These are phyloP conservation scores for Phthorimaea operculella DNA, from an alignment of 1,140 invertebrate species.

Conservation along the genomic window DNA sequence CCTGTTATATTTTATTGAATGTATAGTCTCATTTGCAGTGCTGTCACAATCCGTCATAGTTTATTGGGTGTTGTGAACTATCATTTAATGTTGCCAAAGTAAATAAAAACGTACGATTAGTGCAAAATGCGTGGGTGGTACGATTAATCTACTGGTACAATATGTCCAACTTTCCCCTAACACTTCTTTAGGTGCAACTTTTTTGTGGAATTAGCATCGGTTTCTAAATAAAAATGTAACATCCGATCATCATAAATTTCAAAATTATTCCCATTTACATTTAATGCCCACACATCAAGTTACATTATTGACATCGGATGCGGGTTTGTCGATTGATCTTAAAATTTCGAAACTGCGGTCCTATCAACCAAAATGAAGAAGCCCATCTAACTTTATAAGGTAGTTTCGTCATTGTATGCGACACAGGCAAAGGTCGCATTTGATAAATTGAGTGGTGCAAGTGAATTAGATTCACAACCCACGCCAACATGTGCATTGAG, in stretches of 20 bases:
- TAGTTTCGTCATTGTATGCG: slow-evolving; percentile 1
- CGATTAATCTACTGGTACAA: too few relatives aligned
- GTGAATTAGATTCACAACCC: neutral
- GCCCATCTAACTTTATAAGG: neutral
- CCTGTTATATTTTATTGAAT: too few relatives aligned
- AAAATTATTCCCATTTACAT: neutral
- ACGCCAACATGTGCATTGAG: neutral
- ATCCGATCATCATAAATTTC: slow-evolving; percentile 3
- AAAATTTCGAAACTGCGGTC: neutral
- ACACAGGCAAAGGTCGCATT: neutral
- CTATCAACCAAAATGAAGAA: neutral
- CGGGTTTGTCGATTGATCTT: neutral
- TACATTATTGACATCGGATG: neutral
- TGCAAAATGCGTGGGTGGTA: too few relatives aligned
- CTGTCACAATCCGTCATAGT: too few relatives aligned
- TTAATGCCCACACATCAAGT: slow-evolving; percentile 1
- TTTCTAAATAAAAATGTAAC: neutral
- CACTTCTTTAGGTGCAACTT: neutral
- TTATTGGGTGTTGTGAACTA: too few relatives aligned
- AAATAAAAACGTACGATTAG: too few relatives aligned
- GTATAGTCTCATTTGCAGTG: too few relatives aligned
- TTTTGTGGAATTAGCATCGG: neutral
- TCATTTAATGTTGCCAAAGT: too few relatives aligned
- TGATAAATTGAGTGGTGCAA: neutral
- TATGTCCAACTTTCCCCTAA: too few relatives aligned